Evolutionary conservation across 2,888 invertebrate species (phyloP).

Genomic region (Watsonalla binaria): DNA sequence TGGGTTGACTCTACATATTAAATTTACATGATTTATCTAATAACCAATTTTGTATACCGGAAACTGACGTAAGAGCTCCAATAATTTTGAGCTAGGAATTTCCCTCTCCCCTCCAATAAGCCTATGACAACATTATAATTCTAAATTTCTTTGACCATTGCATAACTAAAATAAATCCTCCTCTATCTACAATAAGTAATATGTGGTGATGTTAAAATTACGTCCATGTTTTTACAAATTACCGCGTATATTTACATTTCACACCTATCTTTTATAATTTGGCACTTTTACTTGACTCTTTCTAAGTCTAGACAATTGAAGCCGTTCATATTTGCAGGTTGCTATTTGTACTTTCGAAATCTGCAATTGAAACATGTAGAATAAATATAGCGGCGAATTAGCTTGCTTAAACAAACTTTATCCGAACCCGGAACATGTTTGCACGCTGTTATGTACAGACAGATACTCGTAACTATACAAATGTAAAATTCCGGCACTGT

Average conservation of each 20-base stretch:
- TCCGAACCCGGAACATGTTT: conserved; percentile 28
- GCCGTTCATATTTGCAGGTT: conserved; percentile 52
- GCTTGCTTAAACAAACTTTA: conserved; percentile 41
- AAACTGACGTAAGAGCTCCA: conserved; percentile 29
- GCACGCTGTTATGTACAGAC: conserved; percentile 16
- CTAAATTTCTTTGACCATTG: conserved; percentile 9
- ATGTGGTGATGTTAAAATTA: not conserved
- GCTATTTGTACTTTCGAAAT: conserved; percentile 71
- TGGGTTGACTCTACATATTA: conserved; percentile 11
- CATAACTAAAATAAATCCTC: not conserved
- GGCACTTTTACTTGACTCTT: conserved; percentile 50
- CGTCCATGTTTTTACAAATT: not conserved
- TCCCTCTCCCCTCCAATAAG: conserved; percentile 35
- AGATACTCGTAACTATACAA: conserved; percentile 10
- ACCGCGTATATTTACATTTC: conserved; percentile 7
- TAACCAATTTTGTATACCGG: conserved; percentile 26
- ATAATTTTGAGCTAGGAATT: conserved; percentile 33
- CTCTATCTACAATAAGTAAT: not conserved
- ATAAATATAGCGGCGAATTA: conserved; percentile 52
- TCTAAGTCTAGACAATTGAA: conserved; percentile 47
- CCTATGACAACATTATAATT: conserved; percentile 24
- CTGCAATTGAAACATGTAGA: conserved; percentile 62
- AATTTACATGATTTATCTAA: conserved; percentile 21
- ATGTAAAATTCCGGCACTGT: too few species aligned
- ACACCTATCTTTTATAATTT: conserved; percentile 23